phyloP scores from a whole-genome alignment of 2,888 invertebrate species.

The Machimus atricapillus region DNA sequence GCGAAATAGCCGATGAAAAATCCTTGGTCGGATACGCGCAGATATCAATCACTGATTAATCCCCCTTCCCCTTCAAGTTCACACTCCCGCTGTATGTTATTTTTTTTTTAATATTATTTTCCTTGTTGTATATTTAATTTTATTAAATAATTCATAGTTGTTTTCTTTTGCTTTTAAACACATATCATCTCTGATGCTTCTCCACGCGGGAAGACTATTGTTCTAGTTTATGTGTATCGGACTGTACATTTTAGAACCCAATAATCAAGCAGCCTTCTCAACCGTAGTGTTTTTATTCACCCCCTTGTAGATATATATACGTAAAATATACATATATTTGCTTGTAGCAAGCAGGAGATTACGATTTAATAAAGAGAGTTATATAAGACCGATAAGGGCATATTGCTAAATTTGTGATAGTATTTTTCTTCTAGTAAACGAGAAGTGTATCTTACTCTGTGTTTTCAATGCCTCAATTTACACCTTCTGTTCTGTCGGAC shows the following conservation, averaged over 20 bases:
- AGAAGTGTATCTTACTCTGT: slow-evolving; percentile 21
- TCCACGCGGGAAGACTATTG: slow-evolving; percentile 16
- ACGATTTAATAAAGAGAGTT: neutral
- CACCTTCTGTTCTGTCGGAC: slow-evolving; percentile 13
- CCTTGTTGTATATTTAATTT: slow-evolving; percentile 36
- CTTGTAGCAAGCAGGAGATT: slow-evolving; percentile 40
- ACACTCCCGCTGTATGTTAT: slow-evolving; percentile 7
- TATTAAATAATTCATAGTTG: slow-evolving; percentile 33
- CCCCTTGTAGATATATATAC: slow-evolving; percentile 19
- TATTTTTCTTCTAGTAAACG: slow-evolving; percentile 34
- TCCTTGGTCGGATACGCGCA: slow-evolving; percentile 97
- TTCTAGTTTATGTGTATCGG: slow-evolving; percentile 22
- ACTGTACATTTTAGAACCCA: slow-evolving; percentile 30
- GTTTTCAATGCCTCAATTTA: slow-evolving; percentile 33
- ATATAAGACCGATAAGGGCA: slow-evolving; percentile 27
- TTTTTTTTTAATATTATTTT: slow-evolving; percentile 24
- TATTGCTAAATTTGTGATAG: slow-evolving; percentile 39
- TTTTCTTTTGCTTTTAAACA: slow-evolving; percentile 34
- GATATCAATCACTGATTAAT: slow-evolving; percentile 89
- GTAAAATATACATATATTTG: slow-evolving; percentile 30
- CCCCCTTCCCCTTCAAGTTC: neutral
- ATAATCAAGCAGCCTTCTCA: slow-evolving; percentile 31
- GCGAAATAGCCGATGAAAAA: slow-evolving; percentile 91
- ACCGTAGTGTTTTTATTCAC: slow-evolving; percentile 30
- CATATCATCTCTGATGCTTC: slow-evolving; percentile 33